phyloP scores from a whole-genome alignment of 2,797 vertebrate species.

The Myripristis jacobus region DNA sequence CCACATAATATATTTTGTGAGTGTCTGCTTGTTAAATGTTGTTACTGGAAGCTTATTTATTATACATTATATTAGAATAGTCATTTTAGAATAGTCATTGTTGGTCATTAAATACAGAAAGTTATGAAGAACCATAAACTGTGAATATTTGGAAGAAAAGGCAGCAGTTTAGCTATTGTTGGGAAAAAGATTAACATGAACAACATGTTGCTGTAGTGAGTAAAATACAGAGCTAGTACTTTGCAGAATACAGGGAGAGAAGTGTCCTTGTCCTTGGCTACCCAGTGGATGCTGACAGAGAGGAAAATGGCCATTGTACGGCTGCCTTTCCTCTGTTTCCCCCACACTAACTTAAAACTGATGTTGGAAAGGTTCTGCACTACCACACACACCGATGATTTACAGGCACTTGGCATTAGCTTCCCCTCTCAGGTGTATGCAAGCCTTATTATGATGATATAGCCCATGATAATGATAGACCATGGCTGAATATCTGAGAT shows the following conservation, averaged over 20 bases:
- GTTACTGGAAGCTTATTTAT: not conserved
- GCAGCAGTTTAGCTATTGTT: conserved; percentile 1
- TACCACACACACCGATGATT: conserved; percentile 58
- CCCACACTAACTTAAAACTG: conserved; percentile 37
- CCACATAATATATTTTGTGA: conserved; percentile 19
- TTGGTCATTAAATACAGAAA: not conserved
- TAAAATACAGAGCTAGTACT: conserved; percentile 7
- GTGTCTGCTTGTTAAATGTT: conserved; percentile 20
- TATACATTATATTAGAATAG: no score
- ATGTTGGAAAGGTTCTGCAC: conserved; percentile 32
- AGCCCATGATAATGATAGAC: conserved; percentile 73
- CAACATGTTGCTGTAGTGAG: not conserved
- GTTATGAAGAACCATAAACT: not conserved
- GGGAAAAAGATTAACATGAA: not conserved
- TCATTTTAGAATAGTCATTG: no score
- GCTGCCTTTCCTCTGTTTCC: conserved; percentile 43
- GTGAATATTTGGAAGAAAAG: not conserved
- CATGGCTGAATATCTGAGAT: conserved; percentile 71
- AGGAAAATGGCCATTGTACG: conserved; percentile 62
- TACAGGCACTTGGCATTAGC: conserved; percentile 58
- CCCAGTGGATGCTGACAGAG: conserved; percentile 54
- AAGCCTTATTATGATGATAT: conserved; percentile 73
- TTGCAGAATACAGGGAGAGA: conserved; percentile 5
- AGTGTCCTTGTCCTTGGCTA: conserved; percentile 62
- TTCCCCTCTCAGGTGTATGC: conserved; percentile 59